These are phyloP conservation scores for Cyanoliseus patagonus DNA, from an alignment of 2,113 vertebrate genomes.

Conservation along the genomic window DNA sequence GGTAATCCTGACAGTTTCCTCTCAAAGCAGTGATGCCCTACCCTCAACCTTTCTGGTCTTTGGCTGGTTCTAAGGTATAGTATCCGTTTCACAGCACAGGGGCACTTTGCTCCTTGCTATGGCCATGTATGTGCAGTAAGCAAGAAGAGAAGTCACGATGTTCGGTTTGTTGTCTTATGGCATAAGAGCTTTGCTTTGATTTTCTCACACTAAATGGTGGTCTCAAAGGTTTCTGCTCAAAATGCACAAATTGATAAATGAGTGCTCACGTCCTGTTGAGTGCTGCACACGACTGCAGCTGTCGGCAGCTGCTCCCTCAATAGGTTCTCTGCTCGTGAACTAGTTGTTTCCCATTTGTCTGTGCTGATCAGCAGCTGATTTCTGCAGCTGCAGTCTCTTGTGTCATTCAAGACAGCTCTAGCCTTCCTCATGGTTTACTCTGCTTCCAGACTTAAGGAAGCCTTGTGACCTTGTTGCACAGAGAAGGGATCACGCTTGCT, in stretches of 20 bases:
- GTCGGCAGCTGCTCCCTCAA: background rate
- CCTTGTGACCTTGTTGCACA: fast-evolving
- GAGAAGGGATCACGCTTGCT: background rate
- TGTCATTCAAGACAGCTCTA: background rate
- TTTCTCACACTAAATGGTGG: background rate
- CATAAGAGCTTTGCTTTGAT: background rate
- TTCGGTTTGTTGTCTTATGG: background rate
- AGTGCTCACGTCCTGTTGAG: background rate
- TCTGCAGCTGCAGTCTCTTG: background rate
- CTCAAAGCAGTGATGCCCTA: background rate
- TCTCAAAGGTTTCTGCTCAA: background rate
- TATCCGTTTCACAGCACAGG: background rate
- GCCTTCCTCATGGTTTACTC: background rate
- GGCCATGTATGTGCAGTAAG: fast-evolving
- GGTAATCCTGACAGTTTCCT: background rate
- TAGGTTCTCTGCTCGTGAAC: background rate
- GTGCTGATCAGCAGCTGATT: background rate
- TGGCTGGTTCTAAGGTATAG: background rate
- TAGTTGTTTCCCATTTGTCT: background rate
- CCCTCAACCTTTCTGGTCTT: background rate
- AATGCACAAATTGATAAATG: background rate
- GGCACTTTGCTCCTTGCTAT: background rate
- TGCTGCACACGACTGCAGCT: background rate
- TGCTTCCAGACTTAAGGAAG: background rate
- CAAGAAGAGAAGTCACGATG: background rate